Evolutionary conservation across 1,140 invertebrate species (phyloP), one percentile per base, ranked within the genome.

Genomic region (Aphaenogaster ashmeadi): DNA sequence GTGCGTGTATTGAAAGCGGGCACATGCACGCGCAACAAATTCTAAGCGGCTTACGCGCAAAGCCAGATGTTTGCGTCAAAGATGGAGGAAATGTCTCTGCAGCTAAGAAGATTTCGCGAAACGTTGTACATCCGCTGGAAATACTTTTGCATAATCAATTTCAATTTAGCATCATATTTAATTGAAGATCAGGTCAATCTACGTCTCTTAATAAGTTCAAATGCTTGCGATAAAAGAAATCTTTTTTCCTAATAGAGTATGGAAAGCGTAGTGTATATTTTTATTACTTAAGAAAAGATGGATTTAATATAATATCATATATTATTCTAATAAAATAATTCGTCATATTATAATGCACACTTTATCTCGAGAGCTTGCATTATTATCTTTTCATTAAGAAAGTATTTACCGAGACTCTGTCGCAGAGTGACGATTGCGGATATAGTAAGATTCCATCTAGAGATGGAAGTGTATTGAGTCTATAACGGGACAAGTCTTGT

Each of bases 1-100:
- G 21, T 56, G 44, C 69, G 50, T 50, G n/a, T 60, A 75, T 13
- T n/a, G 8, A 33, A 41, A 60, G 58, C 33, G 11, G 69, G 66
- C 36, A 13, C 50, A 52, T 71, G 41, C 18, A 38, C 38, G 41
- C 58, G 56, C 44, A 60, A 75, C 27, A 84, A 87, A 54, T 90
- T 90, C 72, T 89, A 84, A 89, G 78, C 85, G 66, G 78, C 72
- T 90, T 89, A 90, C 38, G 56, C 88, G 56, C 88, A 33, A 36
- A 74, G 74, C 75, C 47, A 85, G 60, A 66, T 7, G 36, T 64
- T 78, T 78, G 47, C 60, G 9, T 79, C 36, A 66, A 79, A 79
- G 69, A 79, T 56, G 58, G 36, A 52, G 58, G 9, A 84, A 72
- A 52, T 62, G 33, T 58, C 7, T 36, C 13, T 15, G 9, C 15